Evolutionary conservation across 2,113 vertebrate genomes (phyloP).

Genomic region (Cyanoramphus novaezelandiae): DNA sequence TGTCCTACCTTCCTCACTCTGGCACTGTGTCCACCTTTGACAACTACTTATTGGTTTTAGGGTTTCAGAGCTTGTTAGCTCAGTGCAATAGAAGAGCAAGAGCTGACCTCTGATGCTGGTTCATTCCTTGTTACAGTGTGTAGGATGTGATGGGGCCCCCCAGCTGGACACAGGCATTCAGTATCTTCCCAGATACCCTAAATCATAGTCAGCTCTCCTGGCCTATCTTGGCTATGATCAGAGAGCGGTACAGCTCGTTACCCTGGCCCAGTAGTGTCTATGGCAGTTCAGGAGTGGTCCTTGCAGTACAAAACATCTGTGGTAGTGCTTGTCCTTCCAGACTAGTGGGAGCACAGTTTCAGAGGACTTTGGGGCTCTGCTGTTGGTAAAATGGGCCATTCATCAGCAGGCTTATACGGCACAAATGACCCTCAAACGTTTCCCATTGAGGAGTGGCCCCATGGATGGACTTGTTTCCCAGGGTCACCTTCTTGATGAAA

Average conservation of each 20-base stretch:
- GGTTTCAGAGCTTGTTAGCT: not conserved
- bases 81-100: accelerated
- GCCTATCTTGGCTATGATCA: not conserved
- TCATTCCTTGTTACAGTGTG: not conserved
- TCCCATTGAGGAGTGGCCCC: not conserved
- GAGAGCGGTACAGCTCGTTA: not conserved
- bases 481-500: not conserved
- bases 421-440: not conserved
- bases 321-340: not conserved
- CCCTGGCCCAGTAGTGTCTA: not conserved
- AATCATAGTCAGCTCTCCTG: not conserved
- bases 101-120: not conserved
- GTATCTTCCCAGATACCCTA: not conserved
- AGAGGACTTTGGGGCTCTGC: not conserved
- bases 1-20: not conserved
- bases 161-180: not conserved
- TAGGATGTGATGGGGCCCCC: not conserved
- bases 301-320: not conserved
- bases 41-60: not conserved
- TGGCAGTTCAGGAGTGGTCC: not conserved
- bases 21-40: not conserved
- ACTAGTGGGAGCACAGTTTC: not conserved
- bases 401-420: not conserved
- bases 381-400: not conserved
- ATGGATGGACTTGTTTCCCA: accelerated